A percentile compares a stretch with the other conserved stretches of the same genome.
Evolutionary conservation across 2,113 vertebrate species (phyloP).

Genomic region (Colistium nudipinnis): DNA sequence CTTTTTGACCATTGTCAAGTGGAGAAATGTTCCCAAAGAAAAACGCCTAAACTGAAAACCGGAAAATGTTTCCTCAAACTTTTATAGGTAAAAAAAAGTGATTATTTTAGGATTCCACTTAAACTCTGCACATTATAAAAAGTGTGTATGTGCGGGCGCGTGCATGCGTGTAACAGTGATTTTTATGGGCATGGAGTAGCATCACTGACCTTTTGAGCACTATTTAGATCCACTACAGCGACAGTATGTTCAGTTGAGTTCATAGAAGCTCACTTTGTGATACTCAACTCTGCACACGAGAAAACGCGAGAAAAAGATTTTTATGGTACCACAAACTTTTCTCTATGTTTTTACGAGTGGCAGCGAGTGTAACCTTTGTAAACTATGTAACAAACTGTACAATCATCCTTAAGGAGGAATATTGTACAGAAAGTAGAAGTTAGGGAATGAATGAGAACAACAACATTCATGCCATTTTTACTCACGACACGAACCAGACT

Average conservation of each 20-base stretch:
- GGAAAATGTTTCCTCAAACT: constrained; percentile 5
- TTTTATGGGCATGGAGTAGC: constrained; percentile 42
- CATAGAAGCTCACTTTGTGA: constrained; percentile 48
- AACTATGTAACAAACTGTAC: constrained; percentile 75
- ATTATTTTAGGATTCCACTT: constrained; percentile 38
- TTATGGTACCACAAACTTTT: constrained; percentile 58
- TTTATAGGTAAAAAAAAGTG: constrained; percentile 25
- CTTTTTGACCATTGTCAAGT: neutral
- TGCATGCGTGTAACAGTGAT: neutral
- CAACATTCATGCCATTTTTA: constrained; percentile 64
- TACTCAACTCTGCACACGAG: constrained; percentile 74
- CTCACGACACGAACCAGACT: constrained; percentile 34
- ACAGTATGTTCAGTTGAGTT: constrained; percentile 51
- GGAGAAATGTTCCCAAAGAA: constrained; percentile 9
- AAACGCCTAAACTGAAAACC: neutral
- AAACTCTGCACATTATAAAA: constrained; percentile 20
- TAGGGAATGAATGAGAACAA: constrained; percentile 54
- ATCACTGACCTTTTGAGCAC: constrained; percentile 47
- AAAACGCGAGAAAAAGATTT: constrained; percentile 60
- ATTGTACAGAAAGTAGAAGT: constrained; percentile 71
- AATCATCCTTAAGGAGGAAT: constrained; percentile 64
- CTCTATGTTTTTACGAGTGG: constrained; percentile 57
- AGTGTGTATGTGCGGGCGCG: neutral
- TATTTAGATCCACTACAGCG: constrained; percentile 61
- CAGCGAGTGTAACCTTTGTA: constrained; percentile 64